phyloP scores from a whole-genome alignment of 2,797 vertebrate species.

The Arrhamphus sclerolepis region DNA sequence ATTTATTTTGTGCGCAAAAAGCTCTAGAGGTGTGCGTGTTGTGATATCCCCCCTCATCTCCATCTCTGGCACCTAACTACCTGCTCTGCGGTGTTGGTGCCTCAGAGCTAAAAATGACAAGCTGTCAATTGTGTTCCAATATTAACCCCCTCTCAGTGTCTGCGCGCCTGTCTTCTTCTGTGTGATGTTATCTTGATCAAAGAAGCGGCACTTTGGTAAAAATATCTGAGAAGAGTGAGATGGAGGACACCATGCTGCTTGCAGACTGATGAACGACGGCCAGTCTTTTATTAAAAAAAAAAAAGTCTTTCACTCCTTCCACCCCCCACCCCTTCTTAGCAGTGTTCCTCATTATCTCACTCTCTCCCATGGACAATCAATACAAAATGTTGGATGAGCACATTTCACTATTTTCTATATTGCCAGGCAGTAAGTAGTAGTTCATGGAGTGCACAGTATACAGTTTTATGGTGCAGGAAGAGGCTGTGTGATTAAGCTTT shows the following conservation, averaged over 20 bases:
- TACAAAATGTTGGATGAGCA: slow-evolving; percentile 31
- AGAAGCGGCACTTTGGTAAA: slow-evolving; percentile 76
- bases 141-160: slow-evolving; percentile 72
- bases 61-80: slow-evolving; percentile 63
- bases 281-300: slow-evolving; percentile 62
- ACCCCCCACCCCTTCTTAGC: slow-evolving; percentile 24
- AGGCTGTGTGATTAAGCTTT: slow-evolving; percentile 34
- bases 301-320: slow-evolving; percentile 12
- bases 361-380: slow-evolving; percentile 18
- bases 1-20: slow-evolving; percentile 74
- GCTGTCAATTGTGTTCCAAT: slow-evolving; percentile 78
- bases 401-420: slow-evolving; percentile 35
- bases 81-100: slow-evolving; percentile 58
- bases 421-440: slow-evolving; percentile 26
- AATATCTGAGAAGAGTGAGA: slow-evolving; percentile 71
- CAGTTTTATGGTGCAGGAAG: slow-evolving; percentile 31
- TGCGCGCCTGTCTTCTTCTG: slow-evolving; percentile 62
- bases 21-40: slow-evolving; percentile 44
- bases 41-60: slow-evolving; percentile 18
- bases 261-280: slow-evolving; percentile 64
- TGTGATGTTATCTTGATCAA: slow-evolving; percentile 80
- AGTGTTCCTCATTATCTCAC: slow-evolving; percentile 46
- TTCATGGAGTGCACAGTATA: slow-evolving; percentile 17
- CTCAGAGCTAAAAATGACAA: slow-evolving; percentile 78
- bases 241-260: slow-evolving; percentile 75